phyloP scores from a whole-genome alignment of 2,888 invertebrate genomes.

The Kryphioiulus occultus region DNA sequence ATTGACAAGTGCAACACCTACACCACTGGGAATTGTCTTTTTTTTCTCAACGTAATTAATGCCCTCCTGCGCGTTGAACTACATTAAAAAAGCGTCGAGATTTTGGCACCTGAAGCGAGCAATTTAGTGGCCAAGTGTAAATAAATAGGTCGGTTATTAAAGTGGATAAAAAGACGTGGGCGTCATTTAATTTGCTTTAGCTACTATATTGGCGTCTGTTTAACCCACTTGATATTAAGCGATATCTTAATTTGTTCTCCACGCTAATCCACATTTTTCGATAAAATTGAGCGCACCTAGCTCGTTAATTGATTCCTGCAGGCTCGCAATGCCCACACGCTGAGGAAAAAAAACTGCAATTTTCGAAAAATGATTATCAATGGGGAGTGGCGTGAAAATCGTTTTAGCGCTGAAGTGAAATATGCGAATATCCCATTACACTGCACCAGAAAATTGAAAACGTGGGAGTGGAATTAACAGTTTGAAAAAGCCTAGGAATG shows the following conservation, averaged over 20 bases:
- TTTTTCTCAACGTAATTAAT: not conserved
- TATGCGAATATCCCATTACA: not conserved
- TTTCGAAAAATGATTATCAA: not conserved
- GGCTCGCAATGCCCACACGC: not conserved
- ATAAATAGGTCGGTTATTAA: slow-evolving; percentile 26
- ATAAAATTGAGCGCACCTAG: not conserved
- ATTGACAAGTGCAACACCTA: slow-evolving; percentile 7
- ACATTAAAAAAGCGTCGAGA: not conserved
- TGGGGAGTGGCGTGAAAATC: not conserved
- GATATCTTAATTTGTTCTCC: not conserved
- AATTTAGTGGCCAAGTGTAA: not conserved
- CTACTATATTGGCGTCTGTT: not conserved
- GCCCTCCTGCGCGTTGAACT: not conserved
- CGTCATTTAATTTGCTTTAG: not conserved
- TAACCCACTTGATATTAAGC: slow-evolving; percentile 26
- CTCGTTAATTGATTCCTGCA: slow-evolving; percentile 20
- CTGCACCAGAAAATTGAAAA: not conserved
- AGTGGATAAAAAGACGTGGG: not conserved
- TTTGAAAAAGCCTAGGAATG: not conserved
- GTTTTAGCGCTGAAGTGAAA: not conserved
- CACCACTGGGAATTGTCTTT: not conserved
- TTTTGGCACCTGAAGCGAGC: not conserved
- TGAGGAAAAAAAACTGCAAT: not conserved
- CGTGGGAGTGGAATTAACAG: not conserved
- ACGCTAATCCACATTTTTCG: not conserved